Conservation (phyloP, 2,888 invertebrate genomes). For the Coenonympha glycerion region DNA sequence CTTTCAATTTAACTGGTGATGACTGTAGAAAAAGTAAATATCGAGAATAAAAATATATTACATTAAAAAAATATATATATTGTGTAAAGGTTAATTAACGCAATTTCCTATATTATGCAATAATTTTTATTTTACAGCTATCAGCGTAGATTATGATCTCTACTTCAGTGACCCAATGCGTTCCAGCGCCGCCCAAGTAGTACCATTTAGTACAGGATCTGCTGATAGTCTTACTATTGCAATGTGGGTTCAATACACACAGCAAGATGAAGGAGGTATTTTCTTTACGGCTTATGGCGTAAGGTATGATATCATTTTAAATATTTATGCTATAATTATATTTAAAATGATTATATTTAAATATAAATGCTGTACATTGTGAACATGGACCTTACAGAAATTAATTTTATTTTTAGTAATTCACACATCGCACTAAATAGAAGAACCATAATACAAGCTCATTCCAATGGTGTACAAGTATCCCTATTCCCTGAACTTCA, state of each 20-base stretch:
- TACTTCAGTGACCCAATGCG: slow-evolving; percentile 94
- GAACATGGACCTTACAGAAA: background rate
- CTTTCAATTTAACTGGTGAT: slow-evolving; percentile 96
- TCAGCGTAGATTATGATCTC: slow-evolving; percentile 97
- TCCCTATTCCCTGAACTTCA: slow-evolving; percentile 91
- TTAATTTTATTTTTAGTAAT: slow-evolving; percentile 71
- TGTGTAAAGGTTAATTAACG: no score
- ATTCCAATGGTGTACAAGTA: slow-evolving; percentile 94
- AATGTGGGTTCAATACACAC: slow-evolving; percentile 97
- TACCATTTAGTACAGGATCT: slow-evolving; percentile 89
- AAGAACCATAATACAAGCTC: slow-evolving; percentile 90
- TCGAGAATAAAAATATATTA: no score
- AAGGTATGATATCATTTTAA: slow-evolving; percentile 65
- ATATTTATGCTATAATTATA: slow-evolving; percentile 33
- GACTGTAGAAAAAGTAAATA: slow-evolving; percentile 94
- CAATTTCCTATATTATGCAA: no score
- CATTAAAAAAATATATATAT: no score
- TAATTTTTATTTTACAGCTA: slow-evolving; percentile 78
- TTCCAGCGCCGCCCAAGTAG: slow-evolving; percentile 93
- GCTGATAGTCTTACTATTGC: slow-evolving; percentile 90
- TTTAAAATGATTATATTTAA: no score
- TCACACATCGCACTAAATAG: slow-evolving; percentile 85
- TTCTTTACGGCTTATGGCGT: slow-evolving; percentile 96
- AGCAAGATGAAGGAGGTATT: slow-evolving; percentile 92
- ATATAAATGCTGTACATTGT: background rate